A percentile compares a stretch with the other conserved stretches of the same genome.
These are phyloP conservation scores for Triops cancriformis DNA, from an alignment of 1,140 invertebrate genomes.

Conservation along the genomic window DNA sequence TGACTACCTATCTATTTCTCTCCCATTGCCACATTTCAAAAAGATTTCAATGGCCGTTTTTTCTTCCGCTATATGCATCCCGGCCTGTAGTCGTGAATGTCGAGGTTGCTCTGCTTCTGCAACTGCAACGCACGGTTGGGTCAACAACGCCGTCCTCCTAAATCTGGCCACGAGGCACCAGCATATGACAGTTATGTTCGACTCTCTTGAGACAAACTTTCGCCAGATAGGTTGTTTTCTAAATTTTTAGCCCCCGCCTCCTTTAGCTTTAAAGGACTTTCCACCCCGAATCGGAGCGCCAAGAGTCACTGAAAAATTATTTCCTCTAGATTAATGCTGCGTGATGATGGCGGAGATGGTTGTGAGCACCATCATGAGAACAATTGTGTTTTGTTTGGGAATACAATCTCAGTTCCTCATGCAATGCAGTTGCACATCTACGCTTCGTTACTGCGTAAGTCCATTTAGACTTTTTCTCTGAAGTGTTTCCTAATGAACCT, in stretches of 20 bases:
- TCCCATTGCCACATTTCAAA: too few species aligned
- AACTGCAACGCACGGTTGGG: neutral
- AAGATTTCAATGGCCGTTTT: too few species aligned
- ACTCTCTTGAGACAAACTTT: neutral
- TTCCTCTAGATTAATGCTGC: neutral
- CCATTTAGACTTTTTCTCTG: too few species aligned
- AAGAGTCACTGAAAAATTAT: neutral
- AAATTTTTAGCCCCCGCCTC: neutral
- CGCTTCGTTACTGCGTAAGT: too few species aligned
- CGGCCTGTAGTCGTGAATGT: too few species aligned
- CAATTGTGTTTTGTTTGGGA: too few species aligned
- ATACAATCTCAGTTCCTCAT: too few species aligned
- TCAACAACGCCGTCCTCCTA: neutral
- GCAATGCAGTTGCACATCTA: too few species aligned
- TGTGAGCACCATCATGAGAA: neutral
- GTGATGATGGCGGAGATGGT: neutral
- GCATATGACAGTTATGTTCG: slow-evolving; percentile 9
- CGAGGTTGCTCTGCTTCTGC: neutral
- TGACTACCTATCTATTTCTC: neutral
- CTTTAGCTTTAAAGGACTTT: neutral
- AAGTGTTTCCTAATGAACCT: too few species aligned
- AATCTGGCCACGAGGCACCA: neutral
- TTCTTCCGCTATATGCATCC: too few species aligned
- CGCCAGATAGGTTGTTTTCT: neutral
- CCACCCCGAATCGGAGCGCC: neutral